phyloP scores from a whole-genome alignment of 2,113 vertebrate genomes.

The Myrmecophaga tridactyla region DNA sequence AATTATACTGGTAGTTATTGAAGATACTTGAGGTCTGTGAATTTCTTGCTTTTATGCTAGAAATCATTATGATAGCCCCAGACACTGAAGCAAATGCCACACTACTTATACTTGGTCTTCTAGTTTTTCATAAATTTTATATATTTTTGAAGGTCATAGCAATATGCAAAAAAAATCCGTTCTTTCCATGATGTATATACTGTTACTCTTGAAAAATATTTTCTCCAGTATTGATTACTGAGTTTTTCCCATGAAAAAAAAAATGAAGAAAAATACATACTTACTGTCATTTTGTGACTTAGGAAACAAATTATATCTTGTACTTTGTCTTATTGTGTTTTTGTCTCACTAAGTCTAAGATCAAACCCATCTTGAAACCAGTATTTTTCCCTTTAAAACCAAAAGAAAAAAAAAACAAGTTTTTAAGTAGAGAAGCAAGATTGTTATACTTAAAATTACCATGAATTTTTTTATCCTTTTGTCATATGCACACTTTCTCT shows the following conservation, averaged over 20 bases:
- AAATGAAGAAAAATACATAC: slow-evolving; percentile 42
- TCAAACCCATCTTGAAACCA: slow-evolving; percentile 79
- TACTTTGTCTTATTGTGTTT: slow-evolving; percentile 51
- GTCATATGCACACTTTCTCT: slow-evolving; percentile 73
- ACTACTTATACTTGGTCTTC: slow-evolving; percentile 85
- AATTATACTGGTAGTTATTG: slow-evolving; percentile 71
- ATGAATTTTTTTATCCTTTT: slow-evolving; percentile 70
- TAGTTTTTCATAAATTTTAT: slow-evolving; percentile 79
- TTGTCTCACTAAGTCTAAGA: slow-evolving; percentile 75
- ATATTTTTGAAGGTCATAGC: slow-evolving; percentile 83
- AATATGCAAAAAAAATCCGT: slow-evolving; percentile 79
- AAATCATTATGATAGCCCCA: slow-evolving; percentile 83
- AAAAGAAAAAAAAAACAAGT: neutral
- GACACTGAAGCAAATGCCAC: slow-evolving; percentile 83
- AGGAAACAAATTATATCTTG: slow-evolving; percentile 51
- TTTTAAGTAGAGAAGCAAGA: slow-evolving; percentile 69
- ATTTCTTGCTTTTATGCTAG: slow-evolving; percentile 81
- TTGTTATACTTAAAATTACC: slow-evolving; percentile 74
- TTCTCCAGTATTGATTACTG: slow-evolving; percentile 75
- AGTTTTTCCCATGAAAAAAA: neutral
- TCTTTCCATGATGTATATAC: slow-evolving; percentile 71
- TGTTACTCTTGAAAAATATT: slow-evolving; percentile 77
- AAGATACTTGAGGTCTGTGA: slow-evolving; percentile 79
- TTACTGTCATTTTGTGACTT: slow-evolving; percentile 48
- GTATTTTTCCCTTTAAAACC: slow-evolving; percentile 69